Base-by-base conservation (phyloP, 2,888 invertebrate species). In the Parnassius smintheus region DNA sequence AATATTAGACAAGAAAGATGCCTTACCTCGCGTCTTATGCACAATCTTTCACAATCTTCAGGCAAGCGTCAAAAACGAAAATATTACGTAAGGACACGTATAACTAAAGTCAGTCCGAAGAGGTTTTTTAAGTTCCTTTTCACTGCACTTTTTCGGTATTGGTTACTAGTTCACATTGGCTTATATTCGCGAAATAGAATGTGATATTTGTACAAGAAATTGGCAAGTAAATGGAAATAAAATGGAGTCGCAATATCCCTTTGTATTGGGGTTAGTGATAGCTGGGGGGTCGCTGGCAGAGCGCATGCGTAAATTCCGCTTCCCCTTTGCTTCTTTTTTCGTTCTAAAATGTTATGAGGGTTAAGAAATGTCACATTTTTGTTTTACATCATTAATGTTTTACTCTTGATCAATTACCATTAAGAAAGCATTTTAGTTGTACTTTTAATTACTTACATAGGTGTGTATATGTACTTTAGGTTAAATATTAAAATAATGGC, bases 191-290 rank as follows among this genome's bases (percentile, higher is more conserved):
- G 60, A 49, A 58, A 59, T 13, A n/a, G 66, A 65, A 65, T 65
- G 63, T 41, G 65, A 65, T 67, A 70, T 77, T 77, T 74, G 66
- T 69, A 62, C 50, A 67, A 71, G 66, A 77, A 77, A 79, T 73
- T 76, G 72, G 67, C 74, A 77, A 79, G 80, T 77, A 79, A 69
- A 70, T 69, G 67, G 74, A 86, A 83, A 80, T 84, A 91, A 91
- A 86, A 91, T 90, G 90, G 88, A 76, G 86, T 83, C 76, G 66
- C 65, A 67, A 63, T 66, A 69, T 71, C 70, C 70, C 71, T 67
- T 70, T 67, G 71, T 72, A 77, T 83, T 83, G 78, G 84, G 86
- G 85, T 86, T 85, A 84, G 78, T 69, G 59, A 58, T 53, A 44
- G 72, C 58, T 69, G 70, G 66, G 65, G 75, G 68, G 65, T 60